Evolutionary conservation across 2,797 vertebrate species (phyloP), one percentile per base, ranked within the genome.

Genomic region (Thamnophis elegans): DNA sequence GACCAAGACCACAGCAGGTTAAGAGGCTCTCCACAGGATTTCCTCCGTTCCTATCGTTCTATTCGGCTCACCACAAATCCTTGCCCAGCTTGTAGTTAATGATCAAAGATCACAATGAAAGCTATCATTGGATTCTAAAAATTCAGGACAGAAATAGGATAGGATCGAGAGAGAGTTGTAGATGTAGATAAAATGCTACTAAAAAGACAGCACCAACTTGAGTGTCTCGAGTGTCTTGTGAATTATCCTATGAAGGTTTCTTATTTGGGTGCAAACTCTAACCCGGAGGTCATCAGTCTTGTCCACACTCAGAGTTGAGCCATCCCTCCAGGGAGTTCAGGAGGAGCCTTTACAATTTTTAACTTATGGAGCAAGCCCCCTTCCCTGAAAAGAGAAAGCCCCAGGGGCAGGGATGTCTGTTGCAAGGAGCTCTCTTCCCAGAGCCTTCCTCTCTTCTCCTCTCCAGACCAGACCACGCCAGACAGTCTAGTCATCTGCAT

Each of bases 41-140:
- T 28, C 5, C 55, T 5, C 82, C 13, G 10, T 90, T 92, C 89
- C 88, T 91, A 59, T 68, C 87, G 9, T 28, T 89, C 89, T 85
- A 28, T 91, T 85, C 60, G 56, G 87, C 91, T 55, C 88, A 59
- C 68, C 94, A 4, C 86, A 82, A 91, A 85, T 0, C 1, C 92
- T 91, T 91, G 91, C 94, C 90, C 85, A 26, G 55, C 7, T 88
- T 88, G 87, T 91, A 90, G 93, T 93, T 62, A 91, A 90, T 92
- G 90, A 92, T 92, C 93, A 96, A 92, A 95, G 91, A 89, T 59
- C 94, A 82, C 1, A 82, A 82, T 0, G 20, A 22, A 47, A 82
- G 11, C 73, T 82, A 47, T 82, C 42, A 42, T 42, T 82, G 91
- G 90, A 89, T 91, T 88, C 73, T 2, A 1, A 90, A 58, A 90